phyloP scores from a whole-genome alignment of 2,888 invertebrate species.

The Drosophila prolongata region DNA sequence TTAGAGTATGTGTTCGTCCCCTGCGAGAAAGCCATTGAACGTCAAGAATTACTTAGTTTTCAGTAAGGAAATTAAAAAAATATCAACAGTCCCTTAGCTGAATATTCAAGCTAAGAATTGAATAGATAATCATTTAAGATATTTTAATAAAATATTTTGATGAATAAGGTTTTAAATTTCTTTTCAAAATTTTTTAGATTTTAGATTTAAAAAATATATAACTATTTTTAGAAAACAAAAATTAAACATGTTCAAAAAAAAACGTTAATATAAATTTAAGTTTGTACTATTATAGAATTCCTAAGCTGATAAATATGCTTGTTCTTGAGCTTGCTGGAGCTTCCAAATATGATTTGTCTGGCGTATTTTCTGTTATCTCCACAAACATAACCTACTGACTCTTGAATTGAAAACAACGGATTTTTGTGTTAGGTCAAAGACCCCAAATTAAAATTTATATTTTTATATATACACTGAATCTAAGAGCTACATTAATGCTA shows the following conservation, averaged over 20 bases:
- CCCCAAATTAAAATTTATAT: conserved; percentile 8
- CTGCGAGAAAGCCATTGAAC: background rate
- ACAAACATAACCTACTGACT: background rate
- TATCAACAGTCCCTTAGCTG: no score
- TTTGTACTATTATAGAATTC: no score
- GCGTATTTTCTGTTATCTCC: background rate
- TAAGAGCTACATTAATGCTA: conserved; percentile 40
- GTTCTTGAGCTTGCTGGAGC: background rate
- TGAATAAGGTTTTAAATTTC: no score
- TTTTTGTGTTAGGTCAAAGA: background rate
- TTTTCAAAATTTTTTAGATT: no score
- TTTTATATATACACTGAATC: conserved; percentile 18
- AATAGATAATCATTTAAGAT: no score
- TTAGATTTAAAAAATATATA: no score
- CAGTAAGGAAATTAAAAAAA: background rate
- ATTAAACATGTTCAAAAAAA: no score
- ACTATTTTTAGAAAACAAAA: no score
- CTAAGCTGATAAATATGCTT: background rate
- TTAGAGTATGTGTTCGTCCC: conserved; percentile 45
- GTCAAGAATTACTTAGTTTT: background rate
- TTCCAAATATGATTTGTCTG: background rate
- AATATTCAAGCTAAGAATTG: no score
- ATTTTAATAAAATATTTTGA: no score
- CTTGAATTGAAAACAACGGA: background rate
- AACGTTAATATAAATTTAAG: no score